A percentile compares a stretch with the other conserved stretches of the same genome.
Evolutionary conservation across 2,888 invertebrate genomes (phyloP).

Genomic region (Pristionchus mayeri): DNA sequence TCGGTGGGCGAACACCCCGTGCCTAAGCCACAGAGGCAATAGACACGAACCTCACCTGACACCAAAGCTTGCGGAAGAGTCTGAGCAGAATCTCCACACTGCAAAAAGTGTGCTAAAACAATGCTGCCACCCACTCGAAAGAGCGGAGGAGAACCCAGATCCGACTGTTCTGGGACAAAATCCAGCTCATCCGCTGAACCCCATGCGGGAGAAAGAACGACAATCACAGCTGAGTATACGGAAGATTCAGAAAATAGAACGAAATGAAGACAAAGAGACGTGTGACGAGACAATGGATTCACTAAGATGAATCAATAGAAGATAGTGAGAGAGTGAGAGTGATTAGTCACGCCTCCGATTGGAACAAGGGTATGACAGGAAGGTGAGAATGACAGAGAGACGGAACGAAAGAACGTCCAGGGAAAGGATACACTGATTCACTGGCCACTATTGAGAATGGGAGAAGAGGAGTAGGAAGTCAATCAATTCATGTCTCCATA

Average conservation of each 20-base stretch:
- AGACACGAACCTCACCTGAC: neutral
- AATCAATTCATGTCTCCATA: neutral
- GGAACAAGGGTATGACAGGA: slow-evolving; percentile 17
- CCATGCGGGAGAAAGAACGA: neutral
- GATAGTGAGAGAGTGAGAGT: neutral
- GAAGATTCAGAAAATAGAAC: neutral
- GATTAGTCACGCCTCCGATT: slow-evolving; percentile 6
- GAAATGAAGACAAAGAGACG: neutral
- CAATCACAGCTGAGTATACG: neutral
- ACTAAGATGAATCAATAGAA: neutral
- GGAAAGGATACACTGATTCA: neutral
- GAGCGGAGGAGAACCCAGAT: slow-evolving; percentile 13
- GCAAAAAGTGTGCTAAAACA: slow-evolving; percentile 11
- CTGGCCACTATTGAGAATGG: neutral
- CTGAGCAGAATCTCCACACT: no score
- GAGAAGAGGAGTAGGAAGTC: neutral
- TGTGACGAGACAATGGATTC: neutral
- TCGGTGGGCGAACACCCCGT: neutral
- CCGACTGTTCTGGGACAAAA: neutral
- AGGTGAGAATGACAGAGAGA: neutral
- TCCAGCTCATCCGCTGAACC: neutral
- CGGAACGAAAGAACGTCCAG: neutral
- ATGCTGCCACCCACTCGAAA: neutral
- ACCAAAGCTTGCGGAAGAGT: slow-evolving; percentile 27
- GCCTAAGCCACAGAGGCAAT: slow-evolving; percentile 5